A percentile compares a stretch with the other conserved stretches of the same genome.
Conservation (phyloP, 2,113 vertebrate species). For the Accipiter cooperii region DNA sequence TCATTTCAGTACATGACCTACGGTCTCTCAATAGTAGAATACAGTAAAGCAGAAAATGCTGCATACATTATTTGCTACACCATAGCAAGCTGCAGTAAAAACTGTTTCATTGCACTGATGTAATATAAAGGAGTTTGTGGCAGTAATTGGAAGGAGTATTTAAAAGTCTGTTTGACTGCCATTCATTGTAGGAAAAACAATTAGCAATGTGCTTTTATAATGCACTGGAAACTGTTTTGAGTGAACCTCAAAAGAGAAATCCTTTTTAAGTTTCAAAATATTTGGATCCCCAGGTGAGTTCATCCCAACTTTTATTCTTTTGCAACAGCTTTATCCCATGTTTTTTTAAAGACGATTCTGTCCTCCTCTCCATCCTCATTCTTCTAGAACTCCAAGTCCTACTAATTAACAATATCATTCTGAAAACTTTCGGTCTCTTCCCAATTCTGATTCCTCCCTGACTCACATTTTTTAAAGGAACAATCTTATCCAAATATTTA, state of each 20-base stretch:
- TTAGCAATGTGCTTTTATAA: slow-evolving; percentile 21
- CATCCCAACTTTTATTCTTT: not conserved
- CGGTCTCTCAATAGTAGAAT: not conserved
- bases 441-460: not conserved
- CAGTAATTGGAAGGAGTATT: slow-evolving; percentile 27
- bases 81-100: not conserved
- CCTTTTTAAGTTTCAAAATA: slow-evolving; percentile 52
- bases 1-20: not conserved
- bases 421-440: not conserved
- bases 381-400: not conserved
- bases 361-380: not conserved
- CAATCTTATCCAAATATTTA: not conserved
- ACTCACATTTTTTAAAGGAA: not conserved
- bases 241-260: slow-evolving; percentile 32
- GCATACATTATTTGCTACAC: not conserved
- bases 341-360: not conserved
- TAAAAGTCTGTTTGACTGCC: slow-evolving; percentile 27
- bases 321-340: not conserved
- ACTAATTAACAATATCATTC: not conserved
- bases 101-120: not conserved
- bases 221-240: not conserved
- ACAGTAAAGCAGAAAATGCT: not conserved
- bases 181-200: slow-evolving; percentile 44
- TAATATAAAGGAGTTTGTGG: not conserved
- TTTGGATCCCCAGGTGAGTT: slow-evolving; percentile 18